Evolutionary conservation across 37 sponge, comb jelly and placozoan species (phyloP).

Genomic region (Petrosia ficiformis): DNA sequence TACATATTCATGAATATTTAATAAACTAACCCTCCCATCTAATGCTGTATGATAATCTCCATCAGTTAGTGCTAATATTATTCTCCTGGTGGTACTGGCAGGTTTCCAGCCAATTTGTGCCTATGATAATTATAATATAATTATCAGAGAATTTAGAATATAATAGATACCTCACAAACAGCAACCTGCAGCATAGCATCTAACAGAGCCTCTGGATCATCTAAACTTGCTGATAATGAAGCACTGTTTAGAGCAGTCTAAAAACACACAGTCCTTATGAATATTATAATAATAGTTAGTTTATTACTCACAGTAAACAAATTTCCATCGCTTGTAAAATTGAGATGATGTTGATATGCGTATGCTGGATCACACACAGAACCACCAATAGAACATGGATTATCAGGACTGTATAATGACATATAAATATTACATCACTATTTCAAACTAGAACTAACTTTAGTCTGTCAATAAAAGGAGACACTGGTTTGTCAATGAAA

Average conservation of each 20-base stretch:
- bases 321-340: conserved; percentile 37
- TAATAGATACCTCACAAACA: conserved; percentile 59
- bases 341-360: conserved; percentile 60
- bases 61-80: conserved; percentile 73
- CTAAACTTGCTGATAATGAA: conserved; percentile 59
- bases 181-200: conserved; percentile 77
- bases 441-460: background rate
- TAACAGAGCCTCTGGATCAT: conserved; percentile 68
- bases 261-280: background rate
- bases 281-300: background rate
- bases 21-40: conserved; percentile 59
- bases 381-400: conserved; percentile 42
- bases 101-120: conserved; percentile 66
- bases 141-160: background rate
- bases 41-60: conserved; percentile 81
- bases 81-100: conserved; percentile 37
- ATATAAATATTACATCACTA: background rate
- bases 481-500: conserved; percentile 70
- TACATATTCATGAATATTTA: background rate
- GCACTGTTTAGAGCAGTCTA: conserved; percentile 25
- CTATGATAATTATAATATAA: conserved; percentile 23
- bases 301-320: conserved; percentile 6
- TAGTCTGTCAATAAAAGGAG: conserved; percentile 30
- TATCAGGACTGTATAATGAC: conserved; percentile 15
- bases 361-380: conserved; percentile 37